These are phyloP conservation scores for Parapristionchus giblindavisi DNA, from an alignment of 2,888 invertebrate species.

Conservation along the genomic window DNA sequence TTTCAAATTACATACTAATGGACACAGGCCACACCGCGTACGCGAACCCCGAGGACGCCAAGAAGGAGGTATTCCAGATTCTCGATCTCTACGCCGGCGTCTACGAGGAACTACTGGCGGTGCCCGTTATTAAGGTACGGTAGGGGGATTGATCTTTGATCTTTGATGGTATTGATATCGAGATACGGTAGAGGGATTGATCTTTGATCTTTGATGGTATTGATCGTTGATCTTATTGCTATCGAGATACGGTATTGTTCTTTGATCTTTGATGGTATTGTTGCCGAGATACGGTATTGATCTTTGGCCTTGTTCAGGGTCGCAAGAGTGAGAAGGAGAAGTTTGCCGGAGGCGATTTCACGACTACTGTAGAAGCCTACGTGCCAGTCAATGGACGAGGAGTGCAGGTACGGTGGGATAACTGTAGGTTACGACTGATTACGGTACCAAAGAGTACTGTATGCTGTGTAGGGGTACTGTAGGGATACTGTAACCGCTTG, in stretches of 20 bases:
- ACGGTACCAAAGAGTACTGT: too few relatives aligned
- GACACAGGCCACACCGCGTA: slow-evolving; percentile 85
- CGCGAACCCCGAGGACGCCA: slow-evolving; percentile 84
- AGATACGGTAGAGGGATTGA: too few relatives aligned
- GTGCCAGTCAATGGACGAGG: slow-evolving; percentile 72
- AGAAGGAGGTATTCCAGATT: slow-evolving; percentile 81
- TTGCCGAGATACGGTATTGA: too few relatives aligned
- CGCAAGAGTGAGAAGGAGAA: slow-evolving; percentile 78
- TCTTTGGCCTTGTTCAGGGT: slow-evolving; percentile 4
- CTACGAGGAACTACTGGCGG: slow-evolving; percentile 88
- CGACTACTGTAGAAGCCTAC: slow-evolving; percentile 94
- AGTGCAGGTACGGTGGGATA: slow-evolving; percentile 51
- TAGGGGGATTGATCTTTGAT: too few relatives aligned
- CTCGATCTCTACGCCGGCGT: slow-evolving; percentile 86
- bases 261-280: too few relatives aligned
- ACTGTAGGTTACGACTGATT: too few relatives aligned
- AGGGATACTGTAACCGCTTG: too few relatives aligned
- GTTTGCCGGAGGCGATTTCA: slow-evolving; percentile 96
- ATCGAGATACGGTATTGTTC: too few relatives aligned
- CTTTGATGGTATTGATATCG: too few relatives aligned
- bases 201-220: too few relatives aligned
- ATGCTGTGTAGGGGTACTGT: too few relatives aligned
- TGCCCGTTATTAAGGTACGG: slow-evolving; percentile 89
- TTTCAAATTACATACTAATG: slow-evolving; percentile 1
- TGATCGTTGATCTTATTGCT: too few relatives aligned